Base-by-base conservation (phyloP, 2,888 invertebrate species). In the Ochlodes sylvanus region DNA sequence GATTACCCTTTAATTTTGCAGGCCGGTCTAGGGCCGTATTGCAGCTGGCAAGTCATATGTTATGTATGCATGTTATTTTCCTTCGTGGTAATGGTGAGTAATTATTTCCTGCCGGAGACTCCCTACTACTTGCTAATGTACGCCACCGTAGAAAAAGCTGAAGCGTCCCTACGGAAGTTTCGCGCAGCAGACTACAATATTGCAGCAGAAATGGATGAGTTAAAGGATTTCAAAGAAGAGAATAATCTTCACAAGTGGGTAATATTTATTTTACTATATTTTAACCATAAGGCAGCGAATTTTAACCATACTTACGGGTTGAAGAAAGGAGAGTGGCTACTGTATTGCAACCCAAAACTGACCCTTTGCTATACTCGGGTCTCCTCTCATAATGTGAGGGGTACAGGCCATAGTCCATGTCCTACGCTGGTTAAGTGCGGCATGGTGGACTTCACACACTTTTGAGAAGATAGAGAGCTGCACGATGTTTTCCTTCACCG, bases 181-280 rank as follows among this genome's bases (percentile, higher is more conserved):
- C 78, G 90, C 64, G 73, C 79, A 0, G 62, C 64, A 0, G 67
- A 74, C 7, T 85, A 83, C 55, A 72, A 86, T 32, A 50, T 84
- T 1, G 75, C 81, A 0, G 70, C 68, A 0, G 90, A 90, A 74
- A 74, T 88, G 68, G 74, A 77, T 0, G 79, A 84, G 1, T 63
- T 90, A 17, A 70, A 77, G 10, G 85, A 87, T 5, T 90, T 83
- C 69, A 86, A 85, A 71, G 56, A 27, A 9, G 76, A 75, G 34
- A 88, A 88, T 79, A 71, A 83, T 75, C 84, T 89, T 82, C 81
- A 79, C 79, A 83, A 79, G 86, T 88, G 75, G 79, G 52, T 52
- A 58, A 15, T 50, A 17, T 34, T 2, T 44, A 32, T 44, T 34
- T 34, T 9, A 34, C 34, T 27, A 19, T 14, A 9, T 17, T 0